These are phyloP conservation scores for Rhysida immarginata DNA, from an alignment of 1,140 invertebrate genomes.

Conservation along the genomic window DNA sequence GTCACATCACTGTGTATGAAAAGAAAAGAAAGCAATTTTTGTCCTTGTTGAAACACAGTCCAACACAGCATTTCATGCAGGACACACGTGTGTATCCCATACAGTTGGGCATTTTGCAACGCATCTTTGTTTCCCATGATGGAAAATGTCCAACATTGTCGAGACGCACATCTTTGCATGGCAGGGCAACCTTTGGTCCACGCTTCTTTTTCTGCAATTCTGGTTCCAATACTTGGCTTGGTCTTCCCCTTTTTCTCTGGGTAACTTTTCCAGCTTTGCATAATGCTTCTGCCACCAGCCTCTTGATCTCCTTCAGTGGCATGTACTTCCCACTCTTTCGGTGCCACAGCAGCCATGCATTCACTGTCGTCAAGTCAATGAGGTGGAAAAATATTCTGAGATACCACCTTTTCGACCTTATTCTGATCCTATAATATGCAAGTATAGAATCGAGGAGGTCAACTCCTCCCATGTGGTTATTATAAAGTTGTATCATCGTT, in stretches of 20 bases:
- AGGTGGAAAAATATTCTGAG: slow-evolving; percentile 32
- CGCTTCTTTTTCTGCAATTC: neutral
- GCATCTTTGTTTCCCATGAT: neutral
- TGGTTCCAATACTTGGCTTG: neutral
- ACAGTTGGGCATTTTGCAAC: too few species aligned
- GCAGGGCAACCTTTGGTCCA: neutral
- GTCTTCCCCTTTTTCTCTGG: neutral
- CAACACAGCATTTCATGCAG: too few species aligned
- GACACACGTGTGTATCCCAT: too few species aligned
- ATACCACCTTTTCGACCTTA: slow-evolving; percentile 31
- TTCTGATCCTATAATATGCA: slow-evolving; percentile 25
- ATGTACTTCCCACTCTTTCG: slow-evolving; percentile 1
- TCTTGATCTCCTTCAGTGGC: neutral
- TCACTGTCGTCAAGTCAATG: slow-evolving; percentile 25
- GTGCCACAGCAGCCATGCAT: slow-evolving; percentile 20
- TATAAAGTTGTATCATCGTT: slow-evolving; percentile 31
- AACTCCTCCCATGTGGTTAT: slow-evolving; percentile 35
- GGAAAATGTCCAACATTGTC: neutral
- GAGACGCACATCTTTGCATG: neutral
- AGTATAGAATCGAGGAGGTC: slow-evolving; percentile 25
- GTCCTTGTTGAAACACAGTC: too few species aligned
- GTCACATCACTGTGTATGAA: too few species aligned
- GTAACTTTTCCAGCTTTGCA: neutral
- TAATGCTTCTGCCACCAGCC: neutral
- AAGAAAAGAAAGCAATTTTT: too few species aligned